Evolutionary conservation across 2,888 invertebrate species (phyloP).

Genomic region (Nephrotoma guestfalica): DNA sequence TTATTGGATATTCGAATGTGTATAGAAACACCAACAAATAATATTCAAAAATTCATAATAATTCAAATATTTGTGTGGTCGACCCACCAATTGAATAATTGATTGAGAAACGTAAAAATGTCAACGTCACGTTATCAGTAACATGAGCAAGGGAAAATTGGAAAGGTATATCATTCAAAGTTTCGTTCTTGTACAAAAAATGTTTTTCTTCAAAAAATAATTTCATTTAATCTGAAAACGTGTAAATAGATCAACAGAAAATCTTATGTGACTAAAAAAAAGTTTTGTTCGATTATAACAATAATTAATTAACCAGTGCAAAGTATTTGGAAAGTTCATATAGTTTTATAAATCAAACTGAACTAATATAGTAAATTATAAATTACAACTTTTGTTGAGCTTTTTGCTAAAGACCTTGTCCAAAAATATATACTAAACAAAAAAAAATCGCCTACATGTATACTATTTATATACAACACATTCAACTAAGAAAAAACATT

Average conservation of each 20-base stretch:
- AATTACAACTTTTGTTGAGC: neutral
- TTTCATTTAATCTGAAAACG: too few relatives aligned
- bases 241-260: neutral
- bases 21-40: too few relatives aligned
- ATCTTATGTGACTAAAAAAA: neutral
- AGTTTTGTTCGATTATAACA: neutral
- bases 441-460: neutral
- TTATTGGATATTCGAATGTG: too few relatives aligned
- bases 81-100: too few relatives aligned
- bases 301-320: neutral
- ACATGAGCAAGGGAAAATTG: too few relatives aligned
- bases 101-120: too few relatives aligned
- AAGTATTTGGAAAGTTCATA: neutral
- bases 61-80: too few relatives aligned
- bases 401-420: neutral
- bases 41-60: too few relatives aligned
- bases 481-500: neutral
- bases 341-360: neutral
- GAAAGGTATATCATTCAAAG: too few relatives aligned
- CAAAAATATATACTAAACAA: neutral
- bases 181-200: too few relatives aligned
- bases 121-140: too few relatives aligned
- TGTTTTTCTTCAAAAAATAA: too few relatives aligned
- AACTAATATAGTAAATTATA: neutral
- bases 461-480: neutral